A percentile compares a stretch with the other conserved stretches of the same genome.
Conservation (phyloP, 2,113 vertebrate genomes). For the Atractosteus spatula region DNA sequence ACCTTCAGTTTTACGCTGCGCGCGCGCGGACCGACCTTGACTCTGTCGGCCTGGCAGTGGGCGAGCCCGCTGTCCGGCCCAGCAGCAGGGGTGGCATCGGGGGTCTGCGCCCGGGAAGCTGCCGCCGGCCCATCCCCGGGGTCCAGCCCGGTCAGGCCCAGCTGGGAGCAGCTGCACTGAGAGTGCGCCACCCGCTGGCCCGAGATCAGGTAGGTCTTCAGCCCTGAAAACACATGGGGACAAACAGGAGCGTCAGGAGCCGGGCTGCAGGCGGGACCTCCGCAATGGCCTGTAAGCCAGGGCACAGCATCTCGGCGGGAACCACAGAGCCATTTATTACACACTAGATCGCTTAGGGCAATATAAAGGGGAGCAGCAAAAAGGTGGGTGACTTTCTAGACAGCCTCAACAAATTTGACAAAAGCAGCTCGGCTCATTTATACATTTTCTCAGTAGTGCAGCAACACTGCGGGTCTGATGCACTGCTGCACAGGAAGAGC, state of each 20-base stretch:
- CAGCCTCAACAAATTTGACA: too few relatives aligned
- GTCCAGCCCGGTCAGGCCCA: constrained; percentile 44
- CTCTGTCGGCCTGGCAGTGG: neutral
- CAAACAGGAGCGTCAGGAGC: neutral
- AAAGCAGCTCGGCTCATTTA: too few relatives aligned
- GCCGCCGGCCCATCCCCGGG: neutral
- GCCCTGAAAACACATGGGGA: constrained; percentile 20
- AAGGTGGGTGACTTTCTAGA: too few relatives aligned
- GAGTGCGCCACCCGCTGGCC: constrained; percentile 75
- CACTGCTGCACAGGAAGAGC: too few relatives aligned
- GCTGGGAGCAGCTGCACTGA: constrained; percentile 77
- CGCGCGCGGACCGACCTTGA: neutral
- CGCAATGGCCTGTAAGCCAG: too few relatives aligned
- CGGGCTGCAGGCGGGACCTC: too few relatives aligned
- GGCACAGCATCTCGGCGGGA: too few relatives aligned
- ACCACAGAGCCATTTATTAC: too few relatives aligned
- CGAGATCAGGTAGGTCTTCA: constrained; percentile 83
- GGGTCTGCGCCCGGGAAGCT: neutral
- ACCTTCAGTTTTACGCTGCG: neutral
- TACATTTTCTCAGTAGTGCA: too few relatives aligned
- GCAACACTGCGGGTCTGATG: too few relatives aligned
- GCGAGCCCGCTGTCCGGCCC: neutral
- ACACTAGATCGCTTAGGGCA: too few relatives aligned
- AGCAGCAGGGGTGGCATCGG: neutral
- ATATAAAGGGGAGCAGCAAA: too few relatives aligned